Percentiles rank a stretch among this genome's conserved stretches.
phyloP scores from a whole-genome alignment of 2,797 vertebrate species.

The Artibeus lituratus region DNA sequence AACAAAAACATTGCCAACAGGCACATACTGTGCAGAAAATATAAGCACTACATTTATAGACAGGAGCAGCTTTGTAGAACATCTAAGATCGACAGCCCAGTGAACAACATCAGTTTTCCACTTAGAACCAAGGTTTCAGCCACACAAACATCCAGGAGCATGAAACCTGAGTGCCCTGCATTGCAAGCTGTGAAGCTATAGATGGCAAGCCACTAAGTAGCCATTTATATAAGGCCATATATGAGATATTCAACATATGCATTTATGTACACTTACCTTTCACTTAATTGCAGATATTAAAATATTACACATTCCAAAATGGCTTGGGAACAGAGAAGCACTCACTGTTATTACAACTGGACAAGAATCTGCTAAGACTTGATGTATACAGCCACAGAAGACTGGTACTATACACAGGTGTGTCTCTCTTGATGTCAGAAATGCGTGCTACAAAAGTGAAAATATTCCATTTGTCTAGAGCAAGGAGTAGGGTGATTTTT shows the following conservation, averaged over 20 bases:
- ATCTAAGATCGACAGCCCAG: background rate
- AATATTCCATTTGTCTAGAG: background rate
- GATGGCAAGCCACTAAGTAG: background rate
- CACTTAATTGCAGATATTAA: conserved; percentile 26
- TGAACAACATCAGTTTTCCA: conserved; percentile 48
- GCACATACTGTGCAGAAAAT: conserved; percentile 55
- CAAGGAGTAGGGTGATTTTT: background rate
- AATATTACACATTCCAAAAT: conserved; percentile 30
- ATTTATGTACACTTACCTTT: background rate
- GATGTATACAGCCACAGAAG: background rate
- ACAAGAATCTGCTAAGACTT: background rate
- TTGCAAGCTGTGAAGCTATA: background rate
- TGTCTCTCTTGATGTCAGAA: background rate
- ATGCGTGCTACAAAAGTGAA: background rate
- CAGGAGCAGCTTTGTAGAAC: conserved; percentile 42
- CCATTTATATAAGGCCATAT: background rate
- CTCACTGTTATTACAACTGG: conserved; percentile 18
- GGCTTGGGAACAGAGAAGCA: background rate
- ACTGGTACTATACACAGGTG: background rate
- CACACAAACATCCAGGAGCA: conserved; percentile 28
- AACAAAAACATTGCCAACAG: conserved; percentile 52
- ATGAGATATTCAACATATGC: background rate
- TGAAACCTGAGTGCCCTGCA: background rate
- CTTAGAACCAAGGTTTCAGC: background rate
- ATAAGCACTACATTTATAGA: conserved; percentile 53